Evolutionary conservation across 2,888 invertebrate genomes (phyloP).

Genomic region (Arrhopalites spinosus): DNA sequence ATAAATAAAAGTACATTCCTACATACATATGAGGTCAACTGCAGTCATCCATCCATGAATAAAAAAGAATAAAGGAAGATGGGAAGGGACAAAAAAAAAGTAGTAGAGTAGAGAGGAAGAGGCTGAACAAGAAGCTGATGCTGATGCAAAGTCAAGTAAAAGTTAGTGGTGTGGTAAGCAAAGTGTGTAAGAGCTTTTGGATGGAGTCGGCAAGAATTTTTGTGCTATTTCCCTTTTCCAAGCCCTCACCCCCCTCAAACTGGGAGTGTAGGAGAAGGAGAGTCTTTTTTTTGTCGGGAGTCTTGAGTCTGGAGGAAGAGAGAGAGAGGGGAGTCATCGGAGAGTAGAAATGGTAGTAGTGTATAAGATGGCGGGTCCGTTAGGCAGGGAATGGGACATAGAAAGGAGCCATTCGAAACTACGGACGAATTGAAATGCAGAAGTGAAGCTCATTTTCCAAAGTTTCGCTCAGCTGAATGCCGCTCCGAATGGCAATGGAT

Average conservation of each 20-base stretch:
- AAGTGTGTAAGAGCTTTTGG: constrained; percentile 29
- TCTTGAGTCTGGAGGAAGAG: not conserved
- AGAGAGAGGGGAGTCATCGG: constrained; percentile 12
- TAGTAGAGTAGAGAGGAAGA: not conserved
- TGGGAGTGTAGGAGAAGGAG: not conserved
- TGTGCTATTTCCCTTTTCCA: not conserved
- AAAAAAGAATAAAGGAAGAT: too few relatives aligned
- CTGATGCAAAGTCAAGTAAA: constrained; percentile 30
- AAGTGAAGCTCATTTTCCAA: constrained; percentile 54
- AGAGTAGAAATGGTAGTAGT: constrained; percentile 1
- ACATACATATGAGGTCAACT: constrained; percentile 35
- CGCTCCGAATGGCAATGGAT: constrained; percentile 50
- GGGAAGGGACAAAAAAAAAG: not conserved
- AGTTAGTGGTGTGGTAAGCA: constrained; percentile 38
- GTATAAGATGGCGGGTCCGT: constrained; percentile 37
- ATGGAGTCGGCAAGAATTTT: constrained; percentile 32
- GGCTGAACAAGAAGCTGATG: not conserved
- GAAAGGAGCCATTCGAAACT: constrained; percentile 30
- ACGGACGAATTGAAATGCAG: constrained; percentile 47
- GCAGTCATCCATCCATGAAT: constrained; percentile 32
- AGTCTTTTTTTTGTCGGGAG: constrained; percentile 19
- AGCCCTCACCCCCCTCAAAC: not conserved
- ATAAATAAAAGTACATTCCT: constrained; percentile 26
- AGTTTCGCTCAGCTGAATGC: constrained; percentile 55
- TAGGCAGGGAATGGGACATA: constrained; percentile 37